These are phyloP conservation scores for Sycophaga agraensis DNA, from an alignment of 1,140 invertebrate genomes.

Conservation along the genomic window DNA sequence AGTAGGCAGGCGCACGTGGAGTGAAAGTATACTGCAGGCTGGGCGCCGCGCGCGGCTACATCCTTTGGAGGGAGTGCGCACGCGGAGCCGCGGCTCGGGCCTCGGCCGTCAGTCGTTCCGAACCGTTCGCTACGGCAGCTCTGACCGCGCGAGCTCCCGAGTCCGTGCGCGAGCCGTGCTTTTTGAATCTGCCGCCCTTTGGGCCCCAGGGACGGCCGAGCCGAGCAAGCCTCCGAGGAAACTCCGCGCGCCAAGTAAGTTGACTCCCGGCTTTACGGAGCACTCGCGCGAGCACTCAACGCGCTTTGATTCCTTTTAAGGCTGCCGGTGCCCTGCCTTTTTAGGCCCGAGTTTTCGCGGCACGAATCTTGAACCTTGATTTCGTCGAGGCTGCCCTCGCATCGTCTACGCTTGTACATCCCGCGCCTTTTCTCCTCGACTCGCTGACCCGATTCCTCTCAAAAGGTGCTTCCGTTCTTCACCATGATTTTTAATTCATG, in stretches of 20 bases:
- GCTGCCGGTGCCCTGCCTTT: background rate
- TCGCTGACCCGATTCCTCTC: too few relatives aligned
- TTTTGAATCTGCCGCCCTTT: too few relatives aligned
- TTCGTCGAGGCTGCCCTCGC: too few relatives aligned
- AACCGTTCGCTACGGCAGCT: conserved; percentile 32
- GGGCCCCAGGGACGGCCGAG: too few relatives aligned
- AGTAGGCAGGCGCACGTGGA: conserved; percentile 1
- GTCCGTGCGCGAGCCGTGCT: background rate
- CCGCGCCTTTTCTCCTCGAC: too few relatives aligned
- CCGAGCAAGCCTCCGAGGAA: too few relatives aligned
- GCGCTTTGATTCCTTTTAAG: background rate
- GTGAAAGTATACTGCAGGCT: too few relatives aligned
- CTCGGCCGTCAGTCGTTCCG: conserved; percentile 43
- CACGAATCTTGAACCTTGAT: too few relatives aligned
- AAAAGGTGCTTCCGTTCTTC: too few relatives aligned
- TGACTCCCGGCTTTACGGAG: background rate
- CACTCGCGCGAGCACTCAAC: background rate
- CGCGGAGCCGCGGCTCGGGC: background rate
- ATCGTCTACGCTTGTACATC: too few relatives aligned
- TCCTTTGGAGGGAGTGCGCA: background rate
- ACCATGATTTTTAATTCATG: too few relatives aligned
- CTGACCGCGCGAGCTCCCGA: background rate
- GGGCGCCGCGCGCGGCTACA: too few relatives aligned
- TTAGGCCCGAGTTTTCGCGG: background rate
- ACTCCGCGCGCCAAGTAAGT: background rate